These are phyloP conservation scores for Petrolisthes cinctipes DNA, from an alignment of 2,888 invertebrate species.

Conservation along the genomic window DNA sequence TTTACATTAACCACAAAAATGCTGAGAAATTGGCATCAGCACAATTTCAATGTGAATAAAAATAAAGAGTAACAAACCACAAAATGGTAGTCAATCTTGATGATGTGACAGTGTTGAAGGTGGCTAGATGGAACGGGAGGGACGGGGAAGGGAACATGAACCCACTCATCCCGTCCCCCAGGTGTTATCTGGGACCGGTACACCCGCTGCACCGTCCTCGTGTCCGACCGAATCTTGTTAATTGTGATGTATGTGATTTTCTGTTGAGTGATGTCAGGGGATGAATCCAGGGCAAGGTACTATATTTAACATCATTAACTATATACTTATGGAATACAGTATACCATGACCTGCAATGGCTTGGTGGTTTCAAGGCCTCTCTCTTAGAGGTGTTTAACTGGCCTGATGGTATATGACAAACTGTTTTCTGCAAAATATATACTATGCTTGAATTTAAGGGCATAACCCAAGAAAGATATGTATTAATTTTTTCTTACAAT, in stretches of 20 bases:
- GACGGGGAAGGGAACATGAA: slow-evolving; percentile 22
- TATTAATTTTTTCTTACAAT: too few relatives aligned
- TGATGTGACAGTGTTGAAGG: slow-evolving; percentile 52
- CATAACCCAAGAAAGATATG: too few relatives aligned
- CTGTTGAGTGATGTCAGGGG: neutral
- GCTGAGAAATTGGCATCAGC: too few relatives aligned
- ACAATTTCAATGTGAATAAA: too few relatives aligned
- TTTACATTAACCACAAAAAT: too few relatives aligned
- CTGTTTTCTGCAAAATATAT: too few relatives aligned
- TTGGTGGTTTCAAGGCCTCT: too few relatives aligned
- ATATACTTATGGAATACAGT: too few relatives aligned
- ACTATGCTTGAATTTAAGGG: too few relatives aligned
- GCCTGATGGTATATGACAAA: too few relatives aligned
- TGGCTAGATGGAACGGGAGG: slow-evolving; percentile 52
- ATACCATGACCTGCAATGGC: too few relatives aligned
- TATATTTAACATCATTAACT: neutral
- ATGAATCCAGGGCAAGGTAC: neutral
- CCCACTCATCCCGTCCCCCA: slow-evolving; percentile 31
- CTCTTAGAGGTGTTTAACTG: too few relatives aligned
- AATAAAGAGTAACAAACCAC: neutral
- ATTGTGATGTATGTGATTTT: slow-evolving; percentile 20
- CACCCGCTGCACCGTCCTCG: slow-evolving; percentile 29
- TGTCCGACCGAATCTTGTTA: neutral
- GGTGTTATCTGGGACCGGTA: slow-evolving; percentile 22
- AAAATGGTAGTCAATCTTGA: slow-evolving; percentile 34